phyloP scores from a whole-genome alignment of 2,888 invertebrate species.

The Gordius sp. region DNA sequence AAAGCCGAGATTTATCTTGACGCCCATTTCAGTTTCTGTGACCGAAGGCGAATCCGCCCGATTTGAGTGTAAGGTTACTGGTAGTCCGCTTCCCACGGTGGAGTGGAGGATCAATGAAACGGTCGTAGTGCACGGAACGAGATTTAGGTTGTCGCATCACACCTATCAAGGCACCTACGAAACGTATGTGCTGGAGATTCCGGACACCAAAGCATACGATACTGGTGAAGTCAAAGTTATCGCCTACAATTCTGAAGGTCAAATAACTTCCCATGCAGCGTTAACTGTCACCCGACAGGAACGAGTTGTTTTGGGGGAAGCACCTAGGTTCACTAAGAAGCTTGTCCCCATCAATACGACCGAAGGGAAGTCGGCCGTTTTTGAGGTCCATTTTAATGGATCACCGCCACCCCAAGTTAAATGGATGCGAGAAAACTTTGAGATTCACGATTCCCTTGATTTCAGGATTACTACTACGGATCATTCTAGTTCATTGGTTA shows the following conservation, averaged over 20 bases:
- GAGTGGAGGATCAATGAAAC: constrained; percentile 1
- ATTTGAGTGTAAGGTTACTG: not conserved
- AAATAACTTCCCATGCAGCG: not conserved
- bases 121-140: not conserved
- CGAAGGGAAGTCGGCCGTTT: constrained; percentile 26
- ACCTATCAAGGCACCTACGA: too few relatives aligned
- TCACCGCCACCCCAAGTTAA: constrained; percentile 26
- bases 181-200: too few relatives aligned
- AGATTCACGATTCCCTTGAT: constrained; percentile 28
- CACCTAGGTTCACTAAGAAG: constrained; percentile 2
- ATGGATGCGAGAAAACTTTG: constrained; percentile 27
- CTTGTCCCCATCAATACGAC: not conserved
- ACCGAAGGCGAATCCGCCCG: not conserved
- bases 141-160: too few relatives aligned
- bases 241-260: constrained; percentile 5
- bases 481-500: constrained; percentile 23
- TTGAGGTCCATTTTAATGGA: constrained; percentile 27
- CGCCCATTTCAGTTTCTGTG: not conserved
- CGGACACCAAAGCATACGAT: not conserved
- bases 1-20: not conserved
- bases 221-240: not conserved
- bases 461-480: constrained; percentile 22
- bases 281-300: not conserved
- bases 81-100: not conserved
- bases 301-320: too few relatives aligned